A percentile compares a stretch with the other conserved stretches of the same genome.
These are phyloP conservation scores for Orientallactaga sibirica DNA, from an alignment of 2,797 vertebrate genomes.

Conservation along the genomic window DNA sequence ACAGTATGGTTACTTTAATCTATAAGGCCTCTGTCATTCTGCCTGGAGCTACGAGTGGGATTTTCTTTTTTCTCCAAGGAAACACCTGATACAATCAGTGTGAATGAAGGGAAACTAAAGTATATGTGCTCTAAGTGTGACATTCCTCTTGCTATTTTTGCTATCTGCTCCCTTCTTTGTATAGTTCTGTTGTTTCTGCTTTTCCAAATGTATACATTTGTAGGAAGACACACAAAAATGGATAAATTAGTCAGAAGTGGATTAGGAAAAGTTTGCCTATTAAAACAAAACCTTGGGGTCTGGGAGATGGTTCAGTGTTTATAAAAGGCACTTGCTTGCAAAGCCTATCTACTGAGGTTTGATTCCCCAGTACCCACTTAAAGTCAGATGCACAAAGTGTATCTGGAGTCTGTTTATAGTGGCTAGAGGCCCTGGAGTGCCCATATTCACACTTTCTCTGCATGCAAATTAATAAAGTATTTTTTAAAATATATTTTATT, in stretches of 20 bases:
- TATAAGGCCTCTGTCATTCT: not conserved
- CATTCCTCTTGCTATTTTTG: not conserved
- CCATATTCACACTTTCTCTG: too few species aligned
- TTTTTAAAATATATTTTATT: too few species aligned
- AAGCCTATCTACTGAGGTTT: too few species aligned
- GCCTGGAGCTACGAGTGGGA: not conserved
- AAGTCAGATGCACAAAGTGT: too few species aligned
- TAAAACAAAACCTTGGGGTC: not conserved
- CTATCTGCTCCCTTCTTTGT: not conserved
- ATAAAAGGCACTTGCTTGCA: too few species aligned
- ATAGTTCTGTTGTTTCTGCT: not conserved
- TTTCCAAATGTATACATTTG: not conserved
- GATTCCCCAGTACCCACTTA: too few species aligned
- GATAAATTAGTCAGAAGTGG: not conserved
- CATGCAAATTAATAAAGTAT: too few species aligned
- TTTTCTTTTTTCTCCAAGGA: conserved; percentile 11
- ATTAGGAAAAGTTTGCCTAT: not conserved
- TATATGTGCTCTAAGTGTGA: too few species aligned
- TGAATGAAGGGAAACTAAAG: not conserved
- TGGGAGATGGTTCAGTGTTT: too few species aligned
- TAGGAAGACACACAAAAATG: not conserved
- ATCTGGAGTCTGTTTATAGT: too few species aligned
- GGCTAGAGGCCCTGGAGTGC: too few species aligned
- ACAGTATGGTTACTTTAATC: not conserved
- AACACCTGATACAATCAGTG: not conserved